Evolutionary conservation across 1,140 invertebrate species (phyloP), one percentile per base, ranked within the genome.

Genomic region (Homalodisca vitripennis): DNA sequence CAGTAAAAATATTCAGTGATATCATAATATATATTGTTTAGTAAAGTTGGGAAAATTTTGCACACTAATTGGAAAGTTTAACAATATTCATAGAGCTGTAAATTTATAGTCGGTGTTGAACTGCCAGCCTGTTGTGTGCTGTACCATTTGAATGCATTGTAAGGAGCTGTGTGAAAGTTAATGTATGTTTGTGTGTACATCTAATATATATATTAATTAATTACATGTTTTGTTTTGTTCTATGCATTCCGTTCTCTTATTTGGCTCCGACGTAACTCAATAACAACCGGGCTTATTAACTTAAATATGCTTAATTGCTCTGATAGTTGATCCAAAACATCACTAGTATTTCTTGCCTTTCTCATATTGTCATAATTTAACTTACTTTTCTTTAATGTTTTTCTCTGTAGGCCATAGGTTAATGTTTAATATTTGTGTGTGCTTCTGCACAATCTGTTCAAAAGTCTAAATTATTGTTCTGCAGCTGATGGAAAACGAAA

Each of bases 201-300:
- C 57, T 31, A 62, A 29, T 62, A 53, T 53, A 53, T 53, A 53
- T n/a, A n/a, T n/a, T n/a, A n/a, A n/a, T 53, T 53, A 53, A 53
- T 53, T 53, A 53, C 22, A 22, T 53, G 48, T 53, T 53, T 53
- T 22, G 48, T 62, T 62, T 62, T 62, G 24, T 62, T 62, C 57
- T 29, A 62, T 62, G 57, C 57, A 62, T 62, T 62, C 57, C 57
- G 57, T 62, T 24, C 29, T 3, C 27, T 31, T 20, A 6, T 62
- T 62, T 31, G 12, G 24, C 20, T 29, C 24, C 29, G 22, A 62
- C 29, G 13, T 29, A 29, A 29, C 26, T 29, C 3, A 27, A 14
- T 62, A 29, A 29, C 26, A 29, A 29, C 27, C 29, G 22, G 57
- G 57, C 57, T 62, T 62, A 62, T 62, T 62, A 62, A 62, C 57